Evolutionary conservation across 2,888 invertebrate genomes (phyloP), one percentile per base, ranked within the genome.

Genomic region (Eupithecia abbreviata): DNA sequence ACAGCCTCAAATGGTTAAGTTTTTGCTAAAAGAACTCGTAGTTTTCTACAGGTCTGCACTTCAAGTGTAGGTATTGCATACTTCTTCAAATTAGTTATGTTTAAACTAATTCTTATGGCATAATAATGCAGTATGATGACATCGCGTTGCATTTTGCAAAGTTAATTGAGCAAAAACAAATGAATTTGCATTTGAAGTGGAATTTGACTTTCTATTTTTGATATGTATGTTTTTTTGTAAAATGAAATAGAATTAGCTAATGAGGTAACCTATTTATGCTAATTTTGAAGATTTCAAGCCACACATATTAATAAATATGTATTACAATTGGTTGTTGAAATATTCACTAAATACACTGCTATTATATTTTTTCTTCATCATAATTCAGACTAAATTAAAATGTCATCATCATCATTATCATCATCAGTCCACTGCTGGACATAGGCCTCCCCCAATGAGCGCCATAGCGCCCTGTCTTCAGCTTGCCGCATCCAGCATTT

Each of bases 131-230:
- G 7, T 4, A 9, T 58, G 9, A 62, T 62, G 30, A 62, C 62
- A 62, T 62, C 62, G 62, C 62, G 9, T 30, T 62, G 62, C 18
- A 77, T 84, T 85, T 86, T 83, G 85, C 79, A 85, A 85, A 74
- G 79, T 77, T 71, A 77, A 72, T 81, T 84, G 82, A 82, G 84
- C 83, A 83, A 82, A 82, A 82, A 83, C 55, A 55, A 55, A 81
- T 74, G 71, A 75, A 13, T 42, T 47, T n/a, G 47, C 15, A 15
- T 12, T 12, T 42, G n/a, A 43, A 68, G 4, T 45, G 67, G 67
- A 68, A 68, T 62, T 9, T 58, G 7, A 58, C 67, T 15, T 42
- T 42, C 66, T 30, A 10, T 13, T 42, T 41, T 15, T 66, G 0
- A 6, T 12, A 67, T n/a, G 0, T 12, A 65, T 5, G 0, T 65